phyloP scores from a whole-genome alignment of 2,888 invertebrate genomes.

The Acleris laterana region DNA sequence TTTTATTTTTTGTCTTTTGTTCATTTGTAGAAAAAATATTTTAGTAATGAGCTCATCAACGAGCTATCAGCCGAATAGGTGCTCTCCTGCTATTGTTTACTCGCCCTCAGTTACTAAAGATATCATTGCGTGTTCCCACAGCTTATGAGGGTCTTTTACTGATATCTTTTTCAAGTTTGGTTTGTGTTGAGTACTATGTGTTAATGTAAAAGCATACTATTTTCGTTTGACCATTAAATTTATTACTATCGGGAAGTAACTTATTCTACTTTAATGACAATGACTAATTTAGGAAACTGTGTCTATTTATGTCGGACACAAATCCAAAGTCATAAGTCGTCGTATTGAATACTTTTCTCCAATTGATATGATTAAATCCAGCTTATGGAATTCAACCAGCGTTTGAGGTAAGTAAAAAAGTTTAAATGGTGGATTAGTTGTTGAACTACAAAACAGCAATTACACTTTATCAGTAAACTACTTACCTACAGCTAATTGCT shows the following conservation, averaged over 20 bases:
- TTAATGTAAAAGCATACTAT: no score
- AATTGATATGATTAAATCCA: no score
- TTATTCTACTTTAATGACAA: no score
- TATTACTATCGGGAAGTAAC: no score
- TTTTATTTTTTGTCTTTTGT: not conserved
- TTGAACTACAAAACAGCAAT: slow-evolving; percentile 18
- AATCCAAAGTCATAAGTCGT: no score
- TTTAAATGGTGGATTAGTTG: not conserved
- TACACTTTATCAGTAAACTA: slow-evolving; percentile 14
- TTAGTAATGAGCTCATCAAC: slow-evolving; percentile 20
- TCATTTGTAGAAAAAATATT: slow-evolving; percentile 1
- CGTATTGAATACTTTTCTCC: no score
- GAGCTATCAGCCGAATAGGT: slow-evolving; percentile 39
- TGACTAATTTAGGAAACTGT: no score
- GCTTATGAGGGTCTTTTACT: slow-evolving; percentile 51
- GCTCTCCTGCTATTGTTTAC: slow-evolving; percentile 63
- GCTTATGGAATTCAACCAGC: no score
- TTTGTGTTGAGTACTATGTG: no score
- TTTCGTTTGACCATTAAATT: no score
- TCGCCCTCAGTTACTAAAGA: slow-evolving; percentile 56
- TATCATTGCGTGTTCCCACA: slow-evolving; percentile 66
- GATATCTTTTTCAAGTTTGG: slow-evolving; percentile 32
- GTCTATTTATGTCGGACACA: no score
- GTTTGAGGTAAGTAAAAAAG: no score
- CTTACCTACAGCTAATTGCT: slow-evolving; percentile 14